phyloP scores from a whole-genome alignment of 2,888 invertebrate genomes.

The Ophioninae sp. region DNA sequence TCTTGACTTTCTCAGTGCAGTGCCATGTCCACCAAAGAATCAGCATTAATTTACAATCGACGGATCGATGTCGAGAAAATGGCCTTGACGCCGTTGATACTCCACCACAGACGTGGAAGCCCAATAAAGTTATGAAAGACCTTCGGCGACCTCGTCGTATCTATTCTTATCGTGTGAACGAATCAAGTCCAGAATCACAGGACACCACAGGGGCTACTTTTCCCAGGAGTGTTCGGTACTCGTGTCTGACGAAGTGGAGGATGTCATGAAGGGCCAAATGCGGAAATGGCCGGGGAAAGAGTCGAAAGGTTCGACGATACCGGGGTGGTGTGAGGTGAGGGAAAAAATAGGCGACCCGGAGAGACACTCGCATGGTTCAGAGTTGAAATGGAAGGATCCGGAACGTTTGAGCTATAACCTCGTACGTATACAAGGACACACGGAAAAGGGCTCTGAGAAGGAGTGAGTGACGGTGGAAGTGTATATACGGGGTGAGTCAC shows the following conservation, averaged over 20 bases:
- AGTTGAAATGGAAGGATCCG: constrained; percentile 30
- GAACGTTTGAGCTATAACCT: constrained; percentile 33
- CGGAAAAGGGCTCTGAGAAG: constrained; percentile 1
- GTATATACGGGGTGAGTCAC: constrained; percentile 13
- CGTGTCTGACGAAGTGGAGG: constrained; percentile 24
- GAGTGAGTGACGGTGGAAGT: constrained; percentile 49
- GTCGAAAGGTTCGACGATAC: constrained; percentile 8
- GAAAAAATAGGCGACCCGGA: constrained; percentile 21
- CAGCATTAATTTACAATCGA: not conserved
- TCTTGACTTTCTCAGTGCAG: not conserved
- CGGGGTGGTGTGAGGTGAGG: constrained; percentile 1
- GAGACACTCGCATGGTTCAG: not conserved
- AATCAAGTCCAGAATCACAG: constrained; percentile 7
- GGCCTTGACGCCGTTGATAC: not conserved
- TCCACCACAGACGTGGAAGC: not conserved
- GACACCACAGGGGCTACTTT: not conserved
- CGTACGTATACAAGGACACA: constrained; percentile 8
- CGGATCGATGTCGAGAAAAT: not conserved
- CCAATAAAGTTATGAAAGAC: constrained; percentile 1
- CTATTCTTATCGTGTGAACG: constrained; percentile 5
- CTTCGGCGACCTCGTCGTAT: not conserved
- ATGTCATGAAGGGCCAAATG: constrained; percentile 39
- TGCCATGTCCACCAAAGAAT: not conserved
- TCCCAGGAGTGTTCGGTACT: constrained; percentile 7
- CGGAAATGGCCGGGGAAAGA: constrained; percentile 38